Conservation (phyloP, 2,888 invertebrate genomes). For the Melitaea athalia region DNA sequence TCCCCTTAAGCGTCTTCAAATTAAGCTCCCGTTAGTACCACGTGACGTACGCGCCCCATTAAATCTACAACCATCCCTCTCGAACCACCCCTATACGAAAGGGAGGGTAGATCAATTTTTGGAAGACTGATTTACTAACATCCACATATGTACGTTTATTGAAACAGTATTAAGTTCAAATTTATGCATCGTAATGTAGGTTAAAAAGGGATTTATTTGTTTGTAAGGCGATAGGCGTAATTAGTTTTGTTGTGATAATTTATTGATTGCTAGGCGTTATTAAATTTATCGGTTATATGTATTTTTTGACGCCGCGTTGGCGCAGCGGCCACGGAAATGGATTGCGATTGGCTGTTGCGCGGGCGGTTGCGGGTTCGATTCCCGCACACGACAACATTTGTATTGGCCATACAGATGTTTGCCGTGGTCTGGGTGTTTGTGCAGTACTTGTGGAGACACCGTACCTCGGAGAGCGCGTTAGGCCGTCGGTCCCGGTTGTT, state of each 20-base stretch:
- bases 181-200: constrained; percentile 7
- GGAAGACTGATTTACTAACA: constrained; percentile 1
- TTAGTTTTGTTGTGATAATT: not conserved
- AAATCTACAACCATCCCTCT: constrained; percentile 51
- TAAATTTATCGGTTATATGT: no score
- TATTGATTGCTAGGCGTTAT: no score
- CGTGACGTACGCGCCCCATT: constrained; percentile 65
- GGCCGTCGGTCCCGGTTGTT: no score
- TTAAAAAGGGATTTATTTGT: not conserved
- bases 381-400: no score
- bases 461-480: no score
- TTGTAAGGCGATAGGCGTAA: not conserved
- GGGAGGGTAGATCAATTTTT: constrained; percentile 29
- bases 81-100: constrained; percentile 24
- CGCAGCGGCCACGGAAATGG: no score
- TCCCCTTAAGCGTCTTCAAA: constrained; percentile 62
- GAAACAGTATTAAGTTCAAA: constrained; percentile 2
- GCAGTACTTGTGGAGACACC: no score
- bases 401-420: no score
- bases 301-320: no score
- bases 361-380: no score
- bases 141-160: constrained; percentile 14
- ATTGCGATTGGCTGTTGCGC: no score
- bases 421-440: no score
- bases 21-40: constrained; percentile 72